phyloP scores from a whole-genome alignment of 2,797 vertebrate species.

The Rhynchotus rufescens region DNA sequence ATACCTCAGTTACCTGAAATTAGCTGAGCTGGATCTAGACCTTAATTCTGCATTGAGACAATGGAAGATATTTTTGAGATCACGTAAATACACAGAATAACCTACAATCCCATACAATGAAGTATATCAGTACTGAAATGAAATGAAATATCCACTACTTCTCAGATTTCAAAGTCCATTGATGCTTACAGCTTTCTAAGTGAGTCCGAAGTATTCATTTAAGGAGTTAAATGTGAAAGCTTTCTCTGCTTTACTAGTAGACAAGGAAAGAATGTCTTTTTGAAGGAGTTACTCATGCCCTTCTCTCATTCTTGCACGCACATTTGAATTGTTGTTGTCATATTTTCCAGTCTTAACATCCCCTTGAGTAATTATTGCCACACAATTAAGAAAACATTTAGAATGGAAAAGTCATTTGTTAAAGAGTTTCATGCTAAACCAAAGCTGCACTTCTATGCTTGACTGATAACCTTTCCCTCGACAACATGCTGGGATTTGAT shows the following conservation, averaged over 20 bases:
- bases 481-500: slow-evolving; percentile 4
- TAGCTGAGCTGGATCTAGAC: not conserved
- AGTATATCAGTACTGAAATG: not conserved
- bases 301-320: slow-evolving; percentile 19
- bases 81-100: rapidly evolving
- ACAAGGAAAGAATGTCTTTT: slow-evolving; percentile 9
- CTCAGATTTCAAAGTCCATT: not conserved
- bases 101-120: not conserved
- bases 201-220: not conserved
- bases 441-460: not conserved
- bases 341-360: slow-evolving; percentile 61
- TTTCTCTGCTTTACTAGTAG: not conserved
- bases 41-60: not conserved
- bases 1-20: not conserved
- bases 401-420: slow-evolving; percentile 69
- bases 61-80: not conserved
- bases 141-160: not conserved
- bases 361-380: slow-evolving; percentile 29
- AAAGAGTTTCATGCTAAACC: slow-evolving; percentile 42
- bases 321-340: slow-evolving; percentile 28
- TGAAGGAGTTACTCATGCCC: slow-evolving; percentile 17
- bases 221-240: slow-evolving; percentile 5
- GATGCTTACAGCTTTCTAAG: not conserved
- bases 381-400: slow-evolving; percentile 54
- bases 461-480: slow-evolving; percentile 62